Evolutionary conservation across 1,140 invertebrate species (phyloP).

Genomic region (Nilaparvata lugens): DNA sequence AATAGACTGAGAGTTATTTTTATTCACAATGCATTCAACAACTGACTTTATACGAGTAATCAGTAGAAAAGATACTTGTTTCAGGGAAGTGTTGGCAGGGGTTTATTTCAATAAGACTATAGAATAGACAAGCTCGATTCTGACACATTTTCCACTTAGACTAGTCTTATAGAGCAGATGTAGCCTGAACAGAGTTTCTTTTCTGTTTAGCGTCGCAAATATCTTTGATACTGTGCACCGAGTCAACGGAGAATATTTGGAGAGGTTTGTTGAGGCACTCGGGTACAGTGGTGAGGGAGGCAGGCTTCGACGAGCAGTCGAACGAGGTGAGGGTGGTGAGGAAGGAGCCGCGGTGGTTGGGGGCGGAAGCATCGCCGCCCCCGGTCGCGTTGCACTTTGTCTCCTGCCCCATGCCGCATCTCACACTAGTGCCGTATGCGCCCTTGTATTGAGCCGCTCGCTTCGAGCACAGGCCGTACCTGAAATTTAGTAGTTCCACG

Average conservation of each 20-base stretch:
- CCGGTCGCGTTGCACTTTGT: not conserved
- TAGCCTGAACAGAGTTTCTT: no score
- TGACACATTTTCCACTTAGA: no score
- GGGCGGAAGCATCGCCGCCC: not conserved
- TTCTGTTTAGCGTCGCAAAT: no score
- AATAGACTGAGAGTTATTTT: no score
- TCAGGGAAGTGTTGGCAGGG: no score
- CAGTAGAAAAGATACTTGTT: no score
- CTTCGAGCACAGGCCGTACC: conserved; percentile 25
- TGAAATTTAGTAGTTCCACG: conserved; percentile 25
- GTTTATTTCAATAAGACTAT: no score
- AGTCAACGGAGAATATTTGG: not conserved
- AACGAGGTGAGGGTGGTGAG: conserved; percentile 21
- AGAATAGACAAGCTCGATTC: no score
- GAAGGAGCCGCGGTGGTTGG: conserved; percentile 19
- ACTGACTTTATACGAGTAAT: no score
- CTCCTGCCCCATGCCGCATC: not conserved
- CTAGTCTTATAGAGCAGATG: no score
- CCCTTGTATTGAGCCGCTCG: conserved; percentile 24
- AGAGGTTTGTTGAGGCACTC: not conserved
- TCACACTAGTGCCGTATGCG: not conserved
- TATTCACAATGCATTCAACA: no score
- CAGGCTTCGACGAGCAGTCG: conserved; percentile 9
- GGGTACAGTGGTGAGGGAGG: not conserved
- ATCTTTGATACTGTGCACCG: not conserved